Percentiles rank a stretch among this genome's conserved stretches.
Evolutionary conservation across 30 jellyfish, hydroid and myxozoan species (phyloP).

Genomic region (Aurelia aurita): DNA sequence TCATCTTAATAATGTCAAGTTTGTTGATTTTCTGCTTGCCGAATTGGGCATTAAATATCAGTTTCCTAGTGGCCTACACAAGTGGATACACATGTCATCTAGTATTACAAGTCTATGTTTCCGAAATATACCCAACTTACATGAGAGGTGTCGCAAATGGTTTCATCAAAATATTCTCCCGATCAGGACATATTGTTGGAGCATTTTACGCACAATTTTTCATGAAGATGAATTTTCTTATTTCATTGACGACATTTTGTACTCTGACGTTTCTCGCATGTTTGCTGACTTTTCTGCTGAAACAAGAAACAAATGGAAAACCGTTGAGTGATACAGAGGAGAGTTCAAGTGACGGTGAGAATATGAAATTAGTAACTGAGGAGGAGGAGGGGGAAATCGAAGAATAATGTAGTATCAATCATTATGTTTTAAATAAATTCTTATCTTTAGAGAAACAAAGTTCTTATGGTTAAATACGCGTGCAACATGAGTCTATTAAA

Average conservation of each 20-base stretch:
- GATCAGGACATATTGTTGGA: slow-evolving; percentile 72
- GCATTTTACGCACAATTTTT: slow-evolving; percentile 76
- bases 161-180: slow-evolving; percentile 57
- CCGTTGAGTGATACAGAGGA: slow-evolving; percentile 64
- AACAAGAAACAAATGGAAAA: slow-evolving; percentile 70
- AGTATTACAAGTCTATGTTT: slow-evolving; percentile 67
- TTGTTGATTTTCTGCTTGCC: slow-evolving; percentile 62
- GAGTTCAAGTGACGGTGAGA: slow-evolving; percentile 38
- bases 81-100: slow-evolving; percentile 75
- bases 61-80: slow-evolving; percentile 72
- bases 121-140: slow-evolving; percentile 68
- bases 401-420: not conserved
- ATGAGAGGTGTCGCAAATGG: slow-evolving; percentile 72
- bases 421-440: too few species aligned
- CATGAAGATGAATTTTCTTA: slow-evolving; percentile 66
- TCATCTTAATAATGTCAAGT: slow-evolving; percentile 67
- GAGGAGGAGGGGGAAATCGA: slow-evolving; percentile 30
- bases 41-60: slow-evolving; percentile 58
- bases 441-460: too few species aligned
- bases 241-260: slow-evolving; percentile 54
- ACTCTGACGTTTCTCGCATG: slow-evolving; percentile 58
- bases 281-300: slow-evolving; percentile 41
- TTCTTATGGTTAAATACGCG: too few species aligned
- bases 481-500: too few species aligned
- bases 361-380: slow-evolving; percentile 24